These are phyloP conservation scores for Odontothrips loti DNA, from an alignment of 2,888 invertebrate species.

Conservation along the genomic window DNA sequence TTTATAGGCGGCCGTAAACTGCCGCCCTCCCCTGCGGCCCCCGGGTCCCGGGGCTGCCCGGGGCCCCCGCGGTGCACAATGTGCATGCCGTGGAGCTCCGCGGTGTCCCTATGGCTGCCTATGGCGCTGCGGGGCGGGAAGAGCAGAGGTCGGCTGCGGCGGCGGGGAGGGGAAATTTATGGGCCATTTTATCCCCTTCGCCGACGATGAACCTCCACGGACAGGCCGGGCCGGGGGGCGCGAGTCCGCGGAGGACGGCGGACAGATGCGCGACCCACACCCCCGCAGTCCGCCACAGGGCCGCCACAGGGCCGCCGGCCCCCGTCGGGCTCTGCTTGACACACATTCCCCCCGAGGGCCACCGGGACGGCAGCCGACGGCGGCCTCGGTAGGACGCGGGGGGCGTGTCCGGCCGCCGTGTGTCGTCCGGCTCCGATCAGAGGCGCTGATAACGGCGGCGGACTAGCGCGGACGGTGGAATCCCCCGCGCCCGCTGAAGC, in stretches of 20 bases:
- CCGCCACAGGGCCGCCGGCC: background rate
- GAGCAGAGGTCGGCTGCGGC: too few species aligned
- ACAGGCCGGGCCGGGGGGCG: too few species aligned
- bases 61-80: background rate
- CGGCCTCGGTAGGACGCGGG: background rate
- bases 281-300: background rate
- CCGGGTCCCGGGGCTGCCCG: too few species aligned
- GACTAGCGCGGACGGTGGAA: too few species aligned
- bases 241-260: too few species aligned
- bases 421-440: too few species aligned
- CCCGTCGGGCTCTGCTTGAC: background rate
- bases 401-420: too few species aligned
- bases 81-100: background rate
- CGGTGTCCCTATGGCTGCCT: background rate
- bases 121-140: background rate
- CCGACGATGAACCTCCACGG: background rate
- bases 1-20: too few species aligned
- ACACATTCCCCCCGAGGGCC: too few species aligned
- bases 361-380: too few species aligned
- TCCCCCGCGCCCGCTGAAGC: too few species aligned
- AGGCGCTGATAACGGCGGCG: too few species aligned
- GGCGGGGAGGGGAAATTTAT: slow-evolving; percentile 13
- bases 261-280: background rate
- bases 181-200: background rate
- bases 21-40: background rate